Evolutionary conservation across 2,888 invertebrate species (phyloP).

Genomic region (Synanthedon andrenaeformis): DNA sequence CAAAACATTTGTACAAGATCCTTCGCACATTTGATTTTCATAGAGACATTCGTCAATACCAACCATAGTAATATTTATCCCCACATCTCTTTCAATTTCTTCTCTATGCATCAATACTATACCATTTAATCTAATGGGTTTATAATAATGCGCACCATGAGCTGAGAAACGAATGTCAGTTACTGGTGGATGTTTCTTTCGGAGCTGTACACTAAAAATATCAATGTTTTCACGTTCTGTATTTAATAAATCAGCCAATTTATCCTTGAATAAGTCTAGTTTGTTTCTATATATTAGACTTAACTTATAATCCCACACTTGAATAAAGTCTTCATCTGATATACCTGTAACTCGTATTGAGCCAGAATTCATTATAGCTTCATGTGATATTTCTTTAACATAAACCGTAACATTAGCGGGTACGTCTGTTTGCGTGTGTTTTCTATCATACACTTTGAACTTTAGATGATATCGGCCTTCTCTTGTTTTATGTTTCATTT

Average conservation of each 20-base stretch:
- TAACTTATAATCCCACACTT: slow-evolving; percentile 93
- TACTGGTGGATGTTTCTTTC: slow-evolving; percentile 86
- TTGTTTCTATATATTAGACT: slow-evolving; percentile 88
- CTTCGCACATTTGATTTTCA: slow-evolving; percentile 95
- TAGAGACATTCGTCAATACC: slow-evolving; percentile 97
- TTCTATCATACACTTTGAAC: slow-evolving; percentile 92
- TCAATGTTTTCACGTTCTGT: slow-evolving; percentile 92
- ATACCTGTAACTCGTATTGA: slow-evolving; percentile 93
- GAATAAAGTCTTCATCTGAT: slow-evolving; percentile 95
- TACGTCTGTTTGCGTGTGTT: slow-evolving; percentile 94
- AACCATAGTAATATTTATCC: slow-evolving; percentile 96
- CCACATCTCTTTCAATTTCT: slow-evolving; percentile 94
- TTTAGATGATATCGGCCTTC: slow-evolving; percentile 86
- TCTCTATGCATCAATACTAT: slow-evolving; percentile 93
- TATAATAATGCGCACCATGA: slow-evolving; percentile 95
- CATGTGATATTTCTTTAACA: slow-evolving; percentile 94
- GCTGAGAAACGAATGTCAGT: slow-evolving; percentile 95
- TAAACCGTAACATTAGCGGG: slow-evolving; percentile 96
- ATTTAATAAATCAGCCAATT: slow-evolving; percentile 86
- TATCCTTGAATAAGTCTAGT: slow-evolving; percentile 88
- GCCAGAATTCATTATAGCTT: slow-evolving; percentile 95
- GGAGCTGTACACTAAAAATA: slow-evolving; percentile 94
- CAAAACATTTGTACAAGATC: slow-evolving; percentile 93
- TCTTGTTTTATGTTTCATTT: slow-evolving; percentile 92
- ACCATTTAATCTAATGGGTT: slow-evolving; percentile 93